phyloP scores from a whole-genome alignment of 2,797 vertebrate species.

The Chromobotia macracanthus region DNA sequence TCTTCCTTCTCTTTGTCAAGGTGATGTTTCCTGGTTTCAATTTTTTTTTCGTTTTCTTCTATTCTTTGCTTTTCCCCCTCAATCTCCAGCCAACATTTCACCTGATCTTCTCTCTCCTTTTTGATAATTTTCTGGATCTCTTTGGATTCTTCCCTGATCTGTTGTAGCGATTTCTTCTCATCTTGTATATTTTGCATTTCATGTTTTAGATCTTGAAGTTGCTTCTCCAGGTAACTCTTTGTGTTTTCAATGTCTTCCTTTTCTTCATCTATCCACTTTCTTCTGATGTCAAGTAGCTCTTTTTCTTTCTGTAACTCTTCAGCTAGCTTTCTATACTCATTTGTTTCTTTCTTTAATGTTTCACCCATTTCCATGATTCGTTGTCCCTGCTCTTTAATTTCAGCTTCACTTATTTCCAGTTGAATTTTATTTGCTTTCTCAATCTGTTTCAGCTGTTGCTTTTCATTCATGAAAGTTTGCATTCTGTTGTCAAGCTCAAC shows the following conservation, averaged over 20 bases:
- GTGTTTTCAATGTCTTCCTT: conserved; percentile 6
- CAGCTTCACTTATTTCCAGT: background rate
- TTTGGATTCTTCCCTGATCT: background rate
- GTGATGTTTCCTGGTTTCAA: conserved; percentile 20
- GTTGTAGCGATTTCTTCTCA: conserved; percentile 7
- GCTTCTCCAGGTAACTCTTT: background rate
- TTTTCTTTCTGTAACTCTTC: conserved; percentile 27
- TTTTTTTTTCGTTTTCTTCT: background rate
- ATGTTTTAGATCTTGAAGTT: conserved; percentile 11
- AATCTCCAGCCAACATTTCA: conserved; percentile 6
- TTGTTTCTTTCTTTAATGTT: background rate
- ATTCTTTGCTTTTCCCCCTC: conserved; percentile 10
- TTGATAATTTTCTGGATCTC: conserved; percentile 10
- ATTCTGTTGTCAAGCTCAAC: conserved; percentile 16
- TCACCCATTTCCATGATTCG: conserved; percentile 16
- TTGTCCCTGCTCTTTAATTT: conserved; percentile 16
- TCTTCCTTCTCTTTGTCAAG: conserved; percentile 18
- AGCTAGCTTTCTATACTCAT: conserved; percentile 5
- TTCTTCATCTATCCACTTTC: conserved; percentile 7
- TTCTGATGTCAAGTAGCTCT: conserved; percentile 8
- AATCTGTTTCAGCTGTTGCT: conserved; percentile 11
- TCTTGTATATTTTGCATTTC: conserved; percentile 1
- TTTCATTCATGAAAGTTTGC: conserved; percentile 1
- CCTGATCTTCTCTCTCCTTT: conserved; percentile 23
- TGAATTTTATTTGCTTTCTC: background rate